A percentile compares a stretch with the other conserved stretches of the same genome.
Conservation (phyloP, 1,140 invertebrate genomes). For the Pseudomyrmex pallidus region DNA sequence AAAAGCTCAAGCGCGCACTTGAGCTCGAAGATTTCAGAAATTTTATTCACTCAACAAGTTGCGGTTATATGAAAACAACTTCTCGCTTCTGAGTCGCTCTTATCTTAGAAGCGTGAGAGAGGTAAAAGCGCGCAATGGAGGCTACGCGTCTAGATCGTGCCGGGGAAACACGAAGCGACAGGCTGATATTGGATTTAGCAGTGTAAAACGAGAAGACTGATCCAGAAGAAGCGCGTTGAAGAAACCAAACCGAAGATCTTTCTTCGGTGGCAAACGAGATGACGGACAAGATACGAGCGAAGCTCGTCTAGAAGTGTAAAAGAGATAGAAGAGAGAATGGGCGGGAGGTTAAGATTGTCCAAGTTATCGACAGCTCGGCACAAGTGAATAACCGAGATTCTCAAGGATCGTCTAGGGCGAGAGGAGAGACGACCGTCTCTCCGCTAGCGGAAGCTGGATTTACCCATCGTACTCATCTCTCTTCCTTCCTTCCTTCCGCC, state of each 20-base stretch:
- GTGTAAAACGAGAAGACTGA: conserved; percentile 66
- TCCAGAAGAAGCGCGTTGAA: conserved; percentile 34
- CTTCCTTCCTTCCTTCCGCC: conserved; percentile 32
- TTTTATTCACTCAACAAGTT: conserved; percentile 53
- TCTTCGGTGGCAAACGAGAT: conserved; percentile 49
- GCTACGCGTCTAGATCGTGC: conserved; percentile 39
- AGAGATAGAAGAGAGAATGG: conserved; percentile 46
- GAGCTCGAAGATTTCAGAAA: conserved; percentile 3
- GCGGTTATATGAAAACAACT: conserved; percentile 45
- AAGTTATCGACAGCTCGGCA: conserved; percentile 65
- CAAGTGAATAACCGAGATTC: conserved; percentile 71
- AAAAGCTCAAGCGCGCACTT: conserved; percentile 21
- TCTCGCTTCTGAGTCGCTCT: background rate
- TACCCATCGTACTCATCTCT: conserved; percentile 29
- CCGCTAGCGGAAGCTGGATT: conserved; percentile 47
- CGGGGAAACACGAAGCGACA: conserved; percentile 52
- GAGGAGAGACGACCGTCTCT: conserved; percentile 13
- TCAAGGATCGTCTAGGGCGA: conserved; percentile 35
- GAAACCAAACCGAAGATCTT: conserved; percentile 56
- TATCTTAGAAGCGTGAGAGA: conserved; percentile 33
- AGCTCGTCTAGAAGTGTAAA: conserved; percentile 52
- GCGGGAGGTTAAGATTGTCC: conserved; percentile 38
- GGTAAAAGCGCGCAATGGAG: background rate
- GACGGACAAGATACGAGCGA: conserved; percentile 56
- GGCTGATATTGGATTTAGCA: conserved; percentile 71